phyloP scores from a whole-genome alignment of 2,888 invertebrate genomes.

The Phymatocera aterrima region DNA sequence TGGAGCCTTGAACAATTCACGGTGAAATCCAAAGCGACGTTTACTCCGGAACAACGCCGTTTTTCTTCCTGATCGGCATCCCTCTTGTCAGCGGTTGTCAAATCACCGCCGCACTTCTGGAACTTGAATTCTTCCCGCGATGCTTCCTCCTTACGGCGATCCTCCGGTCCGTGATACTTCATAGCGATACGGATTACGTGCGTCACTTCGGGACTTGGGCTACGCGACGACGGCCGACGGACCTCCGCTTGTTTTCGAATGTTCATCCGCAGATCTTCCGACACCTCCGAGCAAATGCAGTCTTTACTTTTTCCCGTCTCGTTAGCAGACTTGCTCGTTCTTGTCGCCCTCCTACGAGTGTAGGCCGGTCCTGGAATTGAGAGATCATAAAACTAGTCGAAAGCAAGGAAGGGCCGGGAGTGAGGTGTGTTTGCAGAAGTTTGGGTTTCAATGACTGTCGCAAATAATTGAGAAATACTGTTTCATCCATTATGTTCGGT shows the following conservation, averaged over 20 bases:
- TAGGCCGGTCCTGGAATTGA: slow-evolving; percentile 7
- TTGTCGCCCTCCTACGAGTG: neutral
- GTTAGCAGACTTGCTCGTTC: neutral
- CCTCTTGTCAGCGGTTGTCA: slow-evolving; percentile 32
- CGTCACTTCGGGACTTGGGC: slow-evolving; percentile 69
- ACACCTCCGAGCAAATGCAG: slow-evolving; percentile 66
- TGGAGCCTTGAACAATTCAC: slow-evolving; percentile 68
- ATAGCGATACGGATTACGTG: slow-evolving; percentile 69
- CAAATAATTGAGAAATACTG: too few relatives aligned
- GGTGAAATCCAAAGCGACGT: slow-evolving; percentile 67
- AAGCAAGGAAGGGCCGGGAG: neutral
- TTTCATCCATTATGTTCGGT: too few relatives aligned
- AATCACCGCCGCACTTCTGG: slow-evolving; percentile 42
- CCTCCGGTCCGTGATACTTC: slow-evolving; percentile 64
- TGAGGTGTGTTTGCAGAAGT: too few relatives aligned
- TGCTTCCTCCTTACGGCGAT: slow-evolving; percentile 45
- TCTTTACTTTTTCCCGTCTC: slow-evolving; percentile 49
- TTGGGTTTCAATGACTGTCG: too few relatives aligned
- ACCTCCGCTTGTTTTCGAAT: slow-evolving; percentile 62
- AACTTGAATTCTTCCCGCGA: slow-evolving; percentile 36
- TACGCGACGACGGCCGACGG: slow-evolving; percentile 53
- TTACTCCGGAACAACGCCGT: slow-evolving; percentile 58
- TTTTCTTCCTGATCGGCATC: slow-evolving; percentile 9
- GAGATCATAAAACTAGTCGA: neutral
- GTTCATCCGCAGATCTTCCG: slow-evolving; percentile 63